phyloP scores from a whole-genome alignment of 1,140 invertebrate species.

The Centruroides vittatus region DNA sequence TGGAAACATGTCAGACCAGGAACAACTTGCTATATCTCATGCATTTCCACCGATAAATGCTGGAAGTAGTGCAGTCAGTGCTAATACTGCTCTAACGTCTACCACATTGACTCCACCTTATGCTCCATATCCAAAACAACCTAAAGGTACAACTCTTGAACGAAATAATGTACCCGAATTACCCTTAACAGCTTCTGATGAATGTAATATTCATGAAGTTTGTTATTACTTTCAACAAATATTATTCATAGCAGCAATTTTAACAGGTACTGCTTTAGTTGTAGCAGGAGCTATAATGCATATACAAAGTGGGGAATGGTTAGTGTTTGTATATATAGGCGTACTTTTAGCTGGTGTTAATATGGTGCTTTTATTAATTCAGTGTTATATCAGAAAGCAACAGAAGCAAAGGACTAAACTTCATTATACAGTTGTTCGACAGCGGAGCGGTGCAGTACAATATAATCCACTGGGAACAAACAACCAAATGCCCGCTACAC shows the following conservation, averaged over 20 bases:
- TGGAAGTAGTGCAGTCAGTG: too few relatives aligned
- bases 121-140: too few relatives aligned
- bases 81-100: too few relatives aligned
- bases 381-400: conserved; percentile 11
- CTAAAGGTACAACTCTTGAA: too few relatives aligned
- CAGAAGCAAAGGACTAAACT: conserved; percentile 10
- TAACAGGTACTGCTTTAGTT: conserved; percentile 11
- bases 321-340: conserved; percentile 15
- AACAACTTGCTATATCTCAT: too few relatives aligned
- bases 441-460: too few relatives aligned
- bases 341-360: conserved; percentile 12
- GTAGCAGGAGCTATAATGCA: conserved; percentile 13
- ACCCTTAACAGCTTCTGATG: neutral
- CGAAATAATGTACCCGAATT: too few relatives aligned
- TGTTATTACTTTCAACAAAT: conserved; percentile 15
- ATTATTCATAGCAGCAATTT: conserved; percentile 11
- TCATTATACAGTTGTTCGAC: neutral
- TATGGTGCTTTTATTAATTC: conserved; percentile 10
- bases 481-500: too few relatives aligned
- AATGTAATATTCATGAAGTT: conserved; percentile 13
- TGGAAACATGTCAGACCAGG: too few relatives aligned
- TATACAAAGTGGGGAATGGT: conserved; percentile 12
- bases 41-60: too few relatives aligned
- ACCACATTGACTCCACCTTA: too few relatives aligned
- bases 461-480: too few relatives aligned